A percentile compares a stretch with the other conserved stretches of the same genome.
Evolutionary conservation across 2,113 vertebrate species (phyloP).

Genomic region (Amphilophus citrinellus): DNA sequence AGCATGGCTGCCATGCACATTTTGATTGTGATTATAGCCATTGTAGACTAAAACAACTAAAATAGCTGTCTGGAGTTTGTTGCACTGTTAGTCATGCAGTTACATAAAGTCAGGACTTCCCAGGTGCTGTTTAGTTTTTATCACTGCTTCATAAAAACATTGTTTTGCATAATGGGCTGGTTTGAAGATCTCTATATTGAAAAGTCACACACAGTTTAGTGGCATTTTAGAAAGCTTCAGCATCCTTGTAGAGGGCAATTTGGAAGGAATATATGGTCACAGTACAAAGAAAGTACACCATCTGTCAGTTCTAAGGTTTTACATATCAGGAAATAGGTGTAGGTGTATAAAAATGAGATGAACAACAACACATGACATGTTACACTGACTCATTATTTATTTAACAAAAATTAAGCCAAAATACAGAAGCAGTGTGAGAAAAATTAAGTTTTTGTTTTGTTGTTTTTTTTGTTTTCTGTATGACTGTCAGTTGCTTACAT

Average conservation of each 20-base stretch:
- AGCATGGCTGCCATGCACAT: slow-evolving; percentile 41
- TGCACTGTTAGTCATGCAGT: slow-evolving; percentile 32
- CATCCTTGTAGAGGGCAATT: slow-evolving; percentile 39
- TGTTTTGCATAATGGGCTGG: background rate
- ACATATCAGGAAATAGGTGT: background rate
- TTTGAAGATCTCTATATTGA: background rate
- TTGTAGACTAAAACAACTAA: background rate
- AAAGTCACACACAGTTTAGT: background rate
- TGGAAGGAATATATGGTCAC: background rate
- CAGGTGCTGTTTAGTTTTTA: slow-evolving; percentile 24
- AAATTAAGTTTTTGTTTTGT: too few species aligned
- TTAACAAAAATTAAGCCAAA: too few species aligned
- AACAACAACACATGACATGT: too few species aligned
- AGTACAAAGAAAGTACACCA: background rate
- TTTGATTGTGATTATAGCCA: slow-evolving; percentile 32
- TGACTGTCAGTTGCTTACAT: too few species aligned
- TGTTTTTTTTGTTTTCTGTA: too few species aligned
- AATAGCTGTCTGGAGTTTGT: slow-evolving; percentile 8
- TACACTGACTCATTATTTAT: too few species aligned
- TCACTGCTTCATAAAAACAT: background rate
- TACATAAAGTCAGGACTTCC: background rate
- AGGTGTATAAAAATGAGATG: too few species aligned
- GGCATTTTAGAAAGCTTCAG: slow-evolving; percentile 7
- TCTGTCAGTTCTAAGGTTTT: background rate
- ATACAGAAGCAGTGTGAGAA: too few species aligned